A percentile compares a stretch with the other conserved stretches of the same genome.
Conservation (phyloP, 1,140 invertebrate genomes). For the Sinella curviseta region DNA sequence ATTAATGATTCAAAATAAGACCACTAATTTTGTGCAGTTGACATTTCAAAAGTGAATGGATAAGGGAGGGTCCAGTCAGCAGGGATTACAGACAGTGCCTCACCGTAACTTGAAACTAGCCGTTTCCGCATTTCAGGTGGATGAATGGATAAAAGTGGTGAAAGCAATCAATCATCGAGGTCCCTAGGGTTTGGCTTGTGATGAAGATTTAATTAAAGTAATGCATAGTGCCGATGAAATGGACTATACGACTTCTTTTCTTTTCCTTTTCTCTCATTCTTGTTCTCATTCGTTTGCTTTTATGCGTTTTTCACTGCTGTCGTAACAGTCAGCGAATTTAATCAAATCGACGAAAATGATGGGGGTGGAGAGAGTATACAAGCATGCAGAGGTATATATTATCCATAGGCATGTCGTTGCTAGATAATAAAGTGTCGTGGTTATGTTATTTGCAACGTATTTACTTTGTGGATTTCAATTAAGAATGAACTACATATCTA, state of each 20-base stretch:
- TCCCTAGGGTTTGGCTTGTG: background rate
- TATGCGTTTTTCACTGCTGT: no score
- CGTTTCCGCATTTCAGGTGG: no score
- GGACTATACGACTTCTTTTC: background rate
- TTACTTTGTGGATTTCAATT: background rate
- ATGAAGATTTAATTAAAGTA: slow-evolving; percentile 12
- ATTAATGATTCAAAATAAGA: slow-evolving; percentile 8
- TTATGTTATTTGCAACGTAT: no score
- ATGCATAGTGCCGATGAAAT: background rate
- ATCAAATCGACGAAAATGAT: background rate
- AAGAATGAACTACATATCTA: no score
- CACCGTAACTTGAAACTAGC: no score
- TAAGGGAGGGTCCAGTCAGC: no score
- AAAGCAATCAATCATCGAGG: slow-evolving; percentile 4
- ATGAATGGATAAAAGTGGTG: background rate
- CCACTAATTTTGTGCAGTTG: background rate
- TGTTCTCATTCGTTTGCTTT: no score
- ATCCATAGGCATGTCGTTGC: no score
- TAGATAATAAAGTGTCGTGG: no score
- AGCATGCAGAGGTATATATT: no score
- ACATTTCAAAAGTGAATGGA: background rate
- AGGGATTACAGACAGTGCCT: no score
- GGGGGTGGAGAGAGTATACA: no score
- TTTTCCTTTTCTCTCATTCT: background rate
- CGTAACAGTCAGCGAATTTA: background rate